Conservation (phyloP, 1,140 invertebrate species). For the Parapsyche elsis region DNA sequence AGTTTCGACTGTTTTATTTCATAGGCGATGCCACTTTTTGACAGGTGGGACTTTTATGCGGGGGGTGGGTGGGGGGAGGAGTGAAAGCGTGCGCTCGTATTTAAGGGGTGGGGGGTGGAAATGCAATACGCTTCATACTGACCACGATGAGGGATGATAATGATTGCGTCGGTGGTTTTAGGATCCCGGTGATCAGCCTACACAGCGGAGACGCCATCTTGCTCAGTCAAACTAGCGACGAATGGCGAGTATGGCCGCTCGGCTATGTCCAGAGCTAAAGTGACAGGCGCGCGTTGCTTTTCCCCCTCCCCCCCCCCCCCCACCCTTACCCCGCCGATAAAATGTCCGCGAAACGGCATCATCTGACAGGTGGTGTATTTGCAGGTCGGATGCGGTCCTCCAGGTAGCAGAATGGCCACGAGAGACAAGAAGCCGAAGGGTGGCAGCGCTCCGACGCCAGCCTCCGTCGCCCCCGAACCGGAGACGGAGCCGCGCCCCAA, state of each 20-base stretch:
- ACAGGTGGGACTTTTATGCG: no score
- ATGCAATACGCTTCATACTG: no score
- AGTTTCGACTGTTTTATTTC: no score
- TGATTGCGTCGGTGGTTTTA: no score
- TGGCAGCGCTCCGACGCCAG: neutral
- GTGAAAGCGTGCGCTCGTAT: no score
- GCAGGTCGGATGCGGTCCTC: constrained; percentile 40
- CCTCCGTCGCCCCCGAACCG: neutral
- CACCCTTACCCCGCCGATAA: neutral
- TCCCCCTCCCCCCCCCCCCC: neutral
- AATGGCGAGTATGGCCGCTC: neutral
- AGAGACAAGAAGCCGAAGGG: constrained; percentile 49
- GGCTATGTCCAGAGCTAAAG: neutral
- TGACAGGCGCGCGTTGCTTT: neutral
- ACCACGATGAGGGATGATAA: no score
- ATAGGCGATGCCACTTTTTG: no score
- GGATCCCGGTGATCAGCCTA: no score
- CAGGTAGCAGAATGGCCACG: constrained; percentile 50
- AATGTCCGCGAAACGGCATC: neutral
- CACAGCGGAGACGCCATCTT: no score
- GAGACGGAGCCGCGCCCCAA: constrained; percentile 13
- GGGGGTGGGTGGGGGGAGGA: no score
- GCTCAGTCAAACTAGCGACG: neutral
- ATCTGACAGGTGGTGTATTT: neutral
- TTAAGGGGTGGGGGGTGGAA: no score